These are phyloP conservation scores for Aleiodes sp. DNA, from an alignment of 1,140 invertebrate species.

Conservation along the genomic window DNA sequence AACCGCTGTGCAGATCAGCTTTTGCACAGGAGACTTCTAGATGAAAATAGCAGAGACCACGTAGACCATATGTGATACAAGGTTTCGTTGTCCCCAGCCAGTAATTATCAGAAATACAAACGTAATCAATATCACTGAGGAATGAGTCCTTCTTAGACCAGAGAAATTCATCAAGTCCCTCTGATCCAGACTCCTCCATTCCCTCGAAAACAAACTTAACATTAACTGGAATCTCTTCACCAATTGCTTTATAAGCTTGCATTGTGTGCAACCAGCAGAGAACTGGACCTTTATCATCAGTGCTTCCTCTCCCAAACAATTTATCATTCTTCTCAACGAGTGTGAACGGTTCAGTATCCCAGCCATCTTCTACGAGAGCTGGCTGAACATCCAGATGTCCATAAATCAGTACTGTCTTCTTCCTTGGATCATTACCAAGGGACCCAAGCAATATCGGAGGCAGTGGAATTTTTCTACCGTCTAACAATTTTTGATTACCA, in stretches of 20 bases:
- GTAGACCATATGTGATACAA: slow-evolving; percentile 95
- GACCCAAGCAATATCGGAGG: slow-evolving; percentile 90
- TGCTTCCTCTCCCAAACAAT: slow-evolving; percentile 90
- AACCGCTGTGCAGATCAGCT: slow-evolving; percentile 96
- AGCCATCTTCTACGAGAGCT: slow-evolving; percentile 90
- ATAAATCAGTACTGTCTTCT: slow-evolving; percentile 94
- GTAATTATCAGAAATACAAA: slow-evolving; percentile 99
- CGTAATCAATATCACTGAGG: slow-evolving; percentile 87
- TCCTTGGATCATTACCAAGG: slow-evolving; percentile 84
- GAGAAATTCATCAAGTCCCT: slow-evolving; percentile 91
- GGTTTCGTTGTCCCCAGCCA: slow-evolving; percentile 97
- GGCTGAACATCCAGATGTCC: slow-evolving; percentile 99
- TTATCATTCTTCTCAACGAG: slow-evolving; percentile 90
- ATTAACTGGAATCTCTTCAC: slow-evolving; percentile 86
- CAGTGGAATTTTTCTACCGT: slow-evolving; percentile 78
- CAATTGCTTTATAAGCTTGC: slow-evolving; percentile 83
- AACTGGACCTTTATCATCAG: slow-evolving; percentile 94
- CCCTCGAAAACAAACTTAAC: slow-evolving; percentile 97
- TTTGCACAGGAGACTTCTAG: slow-evolving; percentile 88
- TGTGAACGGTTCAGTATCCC: slow-evolving; percentile 94
- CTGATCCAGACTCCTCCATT: slow-evolving; percentile 98
- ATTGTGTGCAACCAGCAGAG: slow-evolving; percentile 95
- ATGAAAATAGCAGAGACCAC: slow-evolving; percentile 93
- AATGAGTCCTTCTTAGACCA: slow-evolving; percentile 80
- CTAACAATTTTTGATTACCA: slow-evolving; percentile 79